These are phyloP conservation scores for Calidris pygmaea DNA, from an alignment of 2,113 vertebrate genomes.

Conservation along the genomic window DNA sequence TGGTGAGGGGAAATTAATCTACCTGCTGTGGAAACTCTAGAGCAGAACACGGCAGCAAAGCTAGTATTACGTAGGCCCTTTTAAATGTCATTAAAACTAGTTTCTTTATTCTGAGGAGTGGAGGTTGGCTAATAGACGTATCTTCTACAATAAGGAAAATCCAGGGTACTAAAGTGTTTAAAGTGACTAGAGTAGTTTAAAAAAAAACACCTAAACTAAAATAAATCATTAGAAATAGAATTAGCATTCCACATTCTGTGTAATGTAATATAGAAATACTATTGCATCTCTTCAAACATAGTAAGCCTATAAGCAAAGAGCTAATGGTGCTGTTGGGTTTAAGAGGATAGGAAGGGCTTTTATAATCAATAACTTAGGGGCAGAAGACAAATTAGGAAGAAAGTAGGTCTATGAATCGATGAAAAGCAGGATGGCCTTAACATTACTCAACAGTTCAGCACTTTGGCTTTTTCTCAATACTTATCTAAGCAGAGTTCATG, in stretches of 20 bases:
- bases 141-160: background rate
- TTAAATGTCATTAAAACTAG: background rate
- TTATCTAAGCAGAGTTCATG: background rate
- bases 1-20: background rate
- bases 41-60: background rate
- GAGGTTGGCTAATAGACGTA: background rate
- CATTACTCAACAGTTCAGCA: background rate
- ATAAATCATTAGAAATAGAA: constrained; percentile 35
- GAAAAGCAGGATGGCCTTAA: background rate
- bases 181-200: background rate
- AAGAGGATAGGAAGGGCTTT: constrained; percentile 6
- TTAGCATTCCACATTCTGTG: background rate
- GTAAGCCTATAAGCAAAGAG: constrained; percentile 9
- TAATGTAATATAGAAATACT: constrained; percentile 10
- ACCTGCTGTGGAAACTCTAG: background rate
- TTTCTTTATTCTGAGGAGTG: background rate
- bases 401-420: background rate
- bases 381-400: constrained; percentile 7
- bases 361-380: constrained; percentile 18
- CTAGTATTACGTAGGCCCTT: background rate
- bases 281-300: background rate
- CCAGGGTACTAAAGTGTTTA: background rate
- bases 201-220: background rate
- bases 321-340: constrained; percentile 43
- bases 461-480: background rate